Base-by-base conservation (phyloP, 2,888 invertebrate species). In the Nysson spinosus region DNA sequence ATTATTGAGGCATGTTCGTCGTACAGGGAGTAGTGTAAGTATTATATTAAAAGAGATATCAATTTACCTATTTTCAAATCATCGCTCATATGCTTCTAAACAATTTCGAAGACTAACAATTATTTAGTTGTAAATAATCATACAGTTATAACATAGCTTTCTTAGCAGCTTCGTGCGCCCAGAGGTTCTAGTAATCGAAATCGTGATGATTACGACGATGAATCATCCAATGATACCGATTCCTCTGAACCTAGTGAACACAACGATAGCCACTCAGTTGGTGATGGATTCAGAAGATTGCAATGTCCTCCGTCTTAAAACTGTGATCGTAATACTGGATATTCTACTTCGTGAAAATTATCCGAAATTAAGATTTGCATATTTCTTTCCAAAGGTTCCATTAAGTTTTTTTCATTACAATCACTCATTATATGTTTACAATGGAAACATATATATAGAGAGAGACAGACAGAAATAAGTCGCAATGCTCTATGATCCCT, bases 1-100 rank as follows among this genome's bases (percentile, higher is more conserved):
- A 50, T 83, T 90, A 47, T 87, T 90, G 85, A 87, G 89, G 30
- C 88, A 89, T 67, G 83, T 89, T 43, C 79, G 88, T 24, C 80
- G 88, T 49, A 84, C 85, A 9, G 85, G 78, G 88, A 66, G 65
- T 84, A 40, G 79, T 50, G 75, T 84, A 69, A 22, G 51, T 60
- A 55, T 47, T 26, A n/a, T 5, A 20, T 32, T 40, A 20, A 26
- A 47, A n/a, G 0, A 22, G 35, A 26, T 3, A 9, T n/a, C 7
- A 26, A 9, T 14, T 2, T 37, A 9, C 17, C n/a, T n/a, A n/a
- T n/a, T n/a, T n/a, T n/a, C n/a, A n/a, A n/a, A n/a, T n/a, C n/a
- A n/a, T n/a, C n/a, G n/a, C n/a, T n/a, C n/a, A n/a, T n/a, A n/a
- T n/a, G n/a, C n/a, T n/a, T n/a, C n/a, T n/a, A n/a, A n/a, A n/a